Conservation (phyloP, 1,140 invertebrate genomes). For the Achroia grisella region DNA sequence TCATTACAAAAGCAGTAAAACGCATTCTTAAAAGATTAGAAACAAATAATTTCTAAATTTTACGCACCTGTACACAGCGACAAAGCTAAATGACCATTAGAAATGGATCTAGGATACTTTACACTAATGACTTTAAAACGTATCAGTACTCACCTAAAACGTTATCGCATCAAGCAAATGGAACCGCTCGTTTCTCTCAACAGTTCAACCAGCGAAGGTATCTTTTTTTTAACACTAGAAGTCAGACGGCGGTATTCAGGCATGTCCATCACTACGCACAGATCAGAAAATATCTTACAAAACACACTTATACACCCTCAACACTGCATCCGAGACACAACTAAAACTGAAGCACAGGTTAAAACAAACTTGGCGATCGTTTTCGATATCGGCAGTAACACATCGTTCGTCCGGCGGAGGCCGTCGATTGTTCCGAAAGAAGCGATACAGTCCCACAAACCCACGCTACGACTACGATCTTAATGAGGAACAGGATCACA, state of each 20-base stretch:
- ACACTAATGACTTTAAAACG: constrained; percentile 37
- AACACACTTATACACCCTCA: constrained; percentile 28
- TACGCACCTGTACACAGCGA: constrained; percentile 25
- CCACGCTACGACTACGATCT: constrained; percentile 49
- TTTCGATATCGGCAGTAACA: constrained; percentile 29
- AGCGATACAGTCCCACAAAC: constrained; percentile 14
- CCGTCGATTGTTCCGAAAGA: constrained; percentile 4
- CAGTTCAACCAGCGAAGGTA: constrained; percentile 33
- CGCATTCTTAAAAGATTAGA: constrained; percentile 5
- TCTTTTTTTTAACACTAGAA: constrained; percentile 64
- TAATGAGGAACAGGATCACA: constrained; percentile 40
- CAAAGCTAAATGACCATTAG: constrained; percentile 28
- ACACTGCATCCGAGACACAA: constrained; percentile 60
- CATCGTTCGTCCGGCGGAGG: constrained; percentile 34
- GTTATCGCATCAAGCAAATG: constrained; percentile 64
- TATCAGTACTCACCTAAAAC: constrained; percentile 66
- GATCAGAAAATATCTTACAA: constrained; percentile 29
- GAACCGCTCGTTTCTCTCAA: constrained; percentile 43
- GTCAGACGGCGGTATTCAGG: constrained; percentile 54
- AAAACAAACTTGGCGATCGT: constrained; percentile 27
- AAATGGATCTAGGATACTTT: constrained; percentile 23
- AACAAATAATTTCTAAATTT: constrained; percentile 6
- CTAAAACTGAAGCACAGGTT: constrained; percentile 4
- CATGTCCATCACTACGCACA: constrained; percentile 58
- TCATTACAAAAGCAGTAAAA: constrained; percentile 7